Conservation (phyloP, 2,888 invertebrate genomes). For the Pachydiplax longipennis region DNA sequence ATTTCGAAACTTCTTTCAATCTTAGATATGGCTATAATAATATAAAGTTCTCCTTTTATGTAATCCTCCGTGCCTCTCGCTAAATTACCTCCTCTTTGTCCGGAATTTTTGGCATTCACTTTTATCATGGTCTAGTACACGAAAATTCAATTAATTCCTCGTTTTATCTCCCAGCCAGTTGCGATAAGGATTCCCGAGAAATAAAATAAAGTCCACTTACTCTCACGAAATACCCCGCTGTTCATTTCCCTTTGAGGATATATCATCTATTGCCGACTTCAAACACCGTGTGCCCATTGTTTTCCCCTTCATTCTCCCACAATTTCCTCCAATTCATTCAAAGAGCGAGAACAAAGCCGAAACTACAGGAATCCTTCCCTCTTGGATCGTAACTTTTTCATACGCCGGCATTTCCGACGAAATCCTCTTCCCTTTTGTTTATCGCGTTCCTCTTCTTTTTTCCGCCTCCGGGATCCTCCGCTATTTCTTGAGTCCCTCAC, state of each 20-base stretch:
- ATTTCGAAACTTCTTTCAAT: too few relatives aligned
- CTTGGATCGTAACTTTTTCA: conserved; percentile 27
- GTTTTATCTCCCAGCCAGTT: too few relatives aligned
- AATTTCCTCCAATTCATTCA: conserved; percentile 31
- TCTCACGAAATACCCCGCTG: neutral
- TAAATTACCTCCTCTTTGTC: too few relatives aligned
- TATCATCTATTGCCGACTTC: neutral
- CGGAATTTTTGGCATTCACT: too few relatives aligned
- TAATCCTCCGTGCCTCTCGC: too few relatives aligned
- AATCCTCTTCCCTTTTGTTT: conserved; percentile 33
- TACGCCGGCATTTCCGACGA: neutral
- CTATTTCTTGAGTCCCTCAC: conserved; percentile 6
- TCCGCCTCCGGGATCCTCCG: neutral
- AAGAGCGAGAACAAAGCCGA: conserved; percentile 18
- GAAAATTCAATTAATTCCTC: too few relatives aligned
- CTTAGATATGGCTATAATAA: too few relatives aligned
- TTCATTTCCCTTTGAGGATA: neutral
- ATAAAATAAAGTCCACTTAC: too few relatives aligned
- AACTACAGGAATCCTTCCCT: conserved; percentile 13
- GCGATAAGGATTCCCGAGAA: too few relatives aligned
- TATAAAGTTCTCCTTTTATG: too few relatives aligned
- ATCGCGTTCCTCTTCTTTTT: neutral
- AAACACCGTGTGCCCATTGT: conserved; percentile 4
- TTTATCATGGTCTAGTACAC: too few relatives aligned
- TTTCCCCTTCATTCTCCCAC: conserved; percentile 4